Conservation (phyloP, 2,888 invertebrate species). For the Allygus modestus region DNA sequence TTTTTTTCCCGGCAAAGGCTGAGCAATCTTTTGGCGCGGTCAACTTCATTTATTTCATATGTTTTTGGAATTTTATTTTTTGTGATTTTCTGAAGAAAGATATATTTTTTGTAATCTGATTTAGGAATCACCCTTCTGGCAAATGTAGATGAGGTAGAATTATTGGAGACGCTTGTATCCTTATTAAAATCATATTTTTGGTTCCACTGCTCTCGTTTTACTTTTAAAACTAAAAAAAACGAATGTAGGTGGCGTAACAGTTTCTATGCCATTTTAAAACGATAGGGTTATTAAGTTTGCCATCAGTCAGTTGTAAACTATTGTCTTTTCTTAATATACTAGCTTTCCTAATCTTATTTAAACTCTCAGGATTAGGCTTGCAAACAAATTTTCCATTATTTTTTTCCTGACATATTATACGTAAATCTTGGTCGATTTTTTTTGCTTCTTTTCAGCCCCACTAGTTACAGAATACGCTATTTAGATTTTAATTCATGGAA, state of each 20-base stretch:
- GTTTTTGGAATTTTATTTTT: constrained; percentile 37
- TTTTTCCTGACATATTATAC: constrained; percentile 37
- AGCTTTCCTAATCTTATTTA: constrained; percentile 18
- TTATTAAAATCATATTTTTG: neutral
- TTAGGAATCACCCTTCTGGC: neutral
- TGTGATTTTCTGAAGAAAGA: neutral
- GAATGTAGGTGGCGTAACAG: constrained; percentile 12
- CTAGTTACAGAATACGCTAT: constrained; percentile 6
- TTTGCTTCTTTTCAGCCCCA: constrained; percentile 5
- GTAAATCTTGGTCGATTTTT: neutral
- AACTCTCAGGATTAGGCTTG: neutral
- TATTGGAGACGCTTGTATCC: neutral
- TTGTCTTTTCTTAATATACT: constrained; percentile 12
- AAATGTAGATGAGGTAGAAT: neutral
- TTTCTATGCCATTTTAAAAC: constrained; percentile 14
- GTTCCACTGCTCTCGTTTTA: neutral
- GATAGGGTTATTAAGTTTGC: neutral
- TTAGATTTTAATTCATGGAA: too few relatives aligned
- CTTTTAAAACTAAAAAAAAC: neutral
- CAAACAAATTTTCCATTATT: neutral
- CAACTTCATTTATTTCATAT: neutral
- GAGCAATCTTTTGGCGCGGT: constrained; percentile 1
- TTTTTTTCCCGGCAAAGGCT: constrained; percentile 16
- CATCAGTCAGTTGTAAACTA: neutral
- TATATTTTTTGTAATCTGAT: neutral